Percentiles rank a stretch among this genome's conserved stretches.
phyloP scores from a whole-genome alignment of 1,140 invertebrate species.

The Drosophila sturtevanti region DNA sequence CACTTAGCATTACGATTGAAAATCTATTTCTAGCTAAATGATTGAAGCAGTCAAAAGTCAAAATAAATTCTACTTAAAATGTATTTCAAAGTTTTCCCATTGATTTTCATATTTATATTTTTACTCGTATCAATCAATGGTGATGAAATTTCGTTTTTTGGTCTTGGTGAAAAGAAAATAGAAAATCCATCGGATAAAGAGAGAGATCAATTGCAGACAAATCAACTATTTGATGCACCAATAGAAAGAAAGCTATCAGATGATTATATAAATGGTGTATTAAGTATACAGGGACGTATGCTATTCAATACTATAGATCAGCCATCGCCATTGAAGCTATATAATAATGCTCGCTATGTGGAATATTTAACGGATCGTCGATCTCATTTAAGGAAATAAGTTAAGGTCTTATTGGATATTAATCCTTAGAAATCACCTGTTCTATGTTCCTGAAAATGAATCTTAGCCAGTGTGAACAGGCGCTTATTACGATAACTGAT shows the following conservation, averaged over 20 bases:
- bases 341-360: conserved; percentile 17
- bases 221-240: background rate
- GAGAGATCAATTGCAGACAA: background rate
- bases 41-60: conserved; percentile 36
- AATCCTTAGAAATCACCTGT: background rate
- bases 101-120: background rate
- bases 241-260: conserved; percentile 13
- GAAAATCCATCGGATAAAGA: background rate
- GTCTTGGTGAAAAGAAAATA: conserved; percentile 4
- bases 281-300: conserved; percentile 32
- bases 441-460: too few relatives aligned
- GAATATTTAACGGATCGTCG: conserved; percentile 14
- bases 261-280: conserved; percentile 28
- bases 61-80: conserved; percentile 6
- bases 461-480: too few relatives aligned
- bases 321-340: conserved; percentile 24
- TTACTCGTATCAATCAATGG: background rate
- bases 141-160: background rate
- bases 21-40: background rate
- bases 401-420: background rate
- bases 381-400: conserved; percentile 1
- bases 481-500: too few relatives aligned
- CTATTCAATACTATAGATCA: conserved; percentile 23
- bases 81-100: background rate
- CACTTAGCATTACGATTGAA: conserved; percentile 39